A percentile compares a stretch with the other conserved stretches of the same genome.
Conservation (phyloP, 2,113 vertebrate species). For the Struthio camelus region DNA sequence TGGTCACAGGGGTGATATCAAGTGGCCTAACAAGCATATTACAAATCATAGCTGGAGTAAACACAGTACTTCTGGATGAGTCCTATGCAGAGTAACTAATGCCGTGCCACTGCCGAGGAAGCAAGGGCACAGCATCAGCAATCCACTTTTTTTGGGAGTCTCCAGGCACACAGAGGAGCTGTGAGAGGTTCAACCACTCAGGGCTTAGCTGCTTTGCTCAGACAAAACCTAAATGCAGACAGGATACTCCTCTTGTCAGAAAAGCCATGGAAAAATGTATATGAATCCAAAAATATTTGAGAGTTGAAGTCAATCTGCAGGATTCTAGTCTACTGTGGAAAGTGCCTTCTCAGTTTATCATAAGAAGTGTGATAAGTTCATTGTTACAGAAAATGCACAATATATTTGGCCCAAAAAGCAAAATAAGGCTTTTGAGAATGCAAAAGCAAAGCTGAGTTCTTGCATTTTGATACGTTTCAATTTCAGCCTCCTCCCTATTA, state of each 20-base stretch:
- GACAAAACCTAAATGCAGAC: not conserved
- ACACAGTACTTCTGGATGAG: not conserved
- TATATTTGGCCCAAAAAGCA: constrained; percentile 46
- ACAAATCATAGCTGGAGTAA: no score
- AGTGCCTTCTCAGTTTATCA: constrained; percentile 45
- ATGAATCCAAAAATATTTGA: constrained; percentile 18
- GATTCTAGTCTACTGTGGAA: constrained; percentile 21
- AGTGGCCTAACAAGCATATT: not conserved
- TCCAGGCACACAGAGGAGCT: accelerated
- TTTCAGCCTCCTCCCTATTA: constrained; percentile 47
- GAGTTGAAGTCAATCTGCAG: constrained; percentile 26
- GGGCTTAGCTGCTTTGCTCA: not conserved
- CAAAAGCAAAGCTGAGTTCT: constrained; percentile 30
- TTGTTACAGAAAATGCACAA: constrained; percentile 60
- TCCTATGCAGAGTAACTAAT: not conserved
- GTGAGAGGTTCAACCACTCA: not conserved
- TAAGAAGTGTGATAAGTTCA: constrained; percentile 45
- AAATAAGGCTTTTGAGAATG: constrained; percentile 45
- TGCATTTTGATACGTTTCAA: constrained; percentile 30
- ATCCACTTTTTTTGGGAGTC: no score
- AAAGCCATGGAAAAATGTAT: not conserved
- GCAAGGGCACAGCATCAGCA: accelerated
- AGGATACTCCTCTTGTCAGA: not conserved
- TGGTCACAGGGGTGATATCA: not conserved
- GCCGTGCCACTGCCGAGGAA: not conserved